Evolutionary conservation across 2,888 invertebrate genomes (phyloP).

Genomic region (Drosophila formosana): DNA sequence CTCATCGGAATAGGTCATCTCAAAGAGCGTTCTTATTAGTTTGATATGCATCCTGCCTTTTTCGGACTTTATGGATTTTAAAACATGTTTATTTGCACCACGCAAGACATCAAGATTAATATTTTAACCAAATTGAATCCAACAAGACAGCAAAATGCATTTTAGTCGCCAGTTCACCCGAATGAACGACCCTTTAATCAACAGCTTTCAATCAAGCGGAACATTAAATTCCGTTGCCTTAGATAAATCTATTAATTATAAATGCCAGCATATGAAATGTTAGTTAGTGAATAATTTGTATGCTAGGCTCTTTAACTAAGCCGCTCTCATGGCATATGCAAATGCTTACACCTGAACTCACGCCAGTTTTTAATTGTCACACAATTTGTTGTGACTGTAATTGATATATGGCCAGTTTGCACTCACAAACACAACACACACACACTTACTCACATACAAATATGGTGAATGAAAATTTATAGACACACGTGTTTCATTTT

Average conservation of each 20-base stretch:
- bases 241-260: constrained; percentile 29
- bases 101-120: too few relatives aligned
- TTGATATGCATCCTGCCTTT: too few relatives aligned
- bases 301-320: constrained; percentile 62
- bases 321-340: constrained; percentile 68
- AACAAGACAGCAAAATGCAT: too few relatives aligned
- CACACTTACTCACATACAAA: background rate
- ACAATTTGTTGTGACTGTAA: constrained; percentile 77
- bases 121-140: too few relatives aligned
- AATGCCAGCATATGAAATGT: constrained; percentile 24
- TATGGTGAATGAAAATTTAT: constrained; percentile 40
- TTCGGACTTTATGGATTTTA: too few relatives aligned
- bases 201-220: background rate
- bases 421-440: constrained; percentile 26
- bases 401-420: constrained; percentile 67
- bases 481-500: constrained; percentile 60
- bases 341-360: constrained; percentile 63
- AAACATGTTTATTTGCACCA: too few relatives aligned
- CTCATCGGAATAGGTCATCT: too few relatives aligned
- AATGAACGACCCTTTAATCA: background rate
- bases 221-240: constrained; percentile 15
- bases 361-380: constrained; percentile 76
- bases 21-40: too few relatives aligned
- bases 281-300: constrained; percentile 25
- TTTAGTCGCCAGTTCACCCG: background rate